Percentiles rank a stretch among this genome's conserved stretches.
Conservation (phyloP, 2,797 vertebrate genomes). For the Pogonophryne albipinna region DNA sequence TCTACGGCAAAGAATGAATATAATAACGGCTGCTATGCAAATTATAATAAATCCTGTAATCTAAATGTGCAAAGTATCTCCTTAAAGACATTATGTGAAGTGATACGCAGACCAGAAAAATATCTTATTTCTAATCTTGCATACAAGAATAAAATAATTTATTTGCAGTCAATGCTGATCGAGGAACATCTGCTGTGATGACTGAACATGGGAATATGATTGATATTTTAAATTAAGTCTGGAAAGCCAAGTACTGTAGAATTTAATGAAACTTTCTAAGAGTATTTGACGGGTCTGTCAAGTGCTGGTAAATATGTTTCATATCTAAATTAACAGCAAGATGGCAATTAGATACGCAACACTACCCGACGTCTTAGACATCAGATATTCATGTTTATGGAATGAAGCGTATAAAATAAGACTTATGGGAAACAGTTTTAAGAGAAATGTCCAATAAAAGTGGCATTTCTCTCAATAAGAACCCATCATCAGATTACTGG, state of each 20-base stretch:
- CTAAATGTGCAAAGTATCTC: slow-evolving; percentile 19
- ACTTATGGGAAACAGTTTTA: no score
- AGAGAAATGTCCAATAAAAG: no score
- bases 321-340: slow-evolving; percentile 37
- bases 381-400: background rate
- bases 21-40: slow-evolving; percentile 27
- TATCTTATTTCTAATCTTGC: slow-evolving; percentile 20
- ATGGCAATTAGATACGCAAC: slow-evolving; percentile 35
- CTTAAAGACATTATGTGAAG: slow-evolving; percentile 11
- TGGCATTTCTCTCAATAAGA: no score
- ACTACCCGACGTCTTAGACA: background rate
- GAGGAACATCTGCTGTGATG: slow-evolving; percentile 48
- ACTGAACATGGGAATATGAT: slow-evolving; percentile 27
- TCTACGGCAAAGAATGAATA: slow-evolving; percentile 41
- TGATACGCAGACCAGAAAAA: slow-evolving; percentile 45
- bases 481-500: no score
- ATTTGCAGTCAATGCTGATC: slow-evolving; percentile 37
- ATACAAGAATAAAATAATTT: background rate
- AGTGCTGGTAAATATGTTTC: slow-evolving; percentile 14
- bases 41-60: slow-evolving; percentile 30
- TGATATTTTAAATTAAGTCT: slow-evolving; percentile 28
- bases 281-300: slow-evolving; percentile 35
- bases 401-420: no score
- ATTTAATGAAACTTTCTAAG: background rate
- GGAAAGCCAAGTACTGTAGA: background rate